These are phyloP conservation scores for Eupithecia insigniata DNA, from an alignment of 2,888 invertebrate genomes.

Conservation along the genomic window DNA sequence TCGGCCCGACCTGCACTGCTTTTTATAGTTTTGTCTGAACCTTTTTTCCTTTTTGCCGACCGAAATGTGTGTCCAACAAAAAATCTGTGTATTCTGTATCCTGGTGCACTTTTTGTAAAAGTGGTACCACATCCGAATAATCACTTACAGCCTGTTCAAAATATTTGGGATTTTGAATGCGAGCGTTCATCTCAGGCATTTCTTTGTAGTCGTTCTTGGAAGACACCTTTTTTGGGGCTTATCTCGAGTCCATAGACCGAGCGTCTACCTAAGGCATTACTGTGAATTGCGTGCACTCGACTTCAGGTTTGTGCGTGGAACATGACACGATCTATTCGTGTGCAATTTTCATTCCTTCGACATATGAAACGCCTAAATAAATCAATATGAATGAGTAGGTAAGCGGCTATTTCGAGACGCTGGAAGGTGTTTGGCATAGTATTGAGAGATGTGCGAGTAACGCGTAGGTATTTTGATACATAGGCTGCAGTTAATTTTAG, in stretches of 20 bases:
- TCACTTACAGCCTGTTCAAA: constrained; percentile 81
- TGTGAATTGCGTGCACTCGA: constrained; percentile 44
- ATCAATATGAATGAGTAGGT: constrained; percentile 76
- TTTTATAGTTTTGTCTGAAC: constrained; percentile 80
- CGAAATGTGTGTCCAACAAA: constrained; percentile 78
- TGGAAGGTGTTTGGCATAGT: constrained; percentile 84
- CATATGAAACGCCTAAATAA: constrained; percentile 64
- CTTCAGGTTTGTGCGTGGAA: constrained; percentile 42
- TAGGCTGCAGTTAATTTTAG: constrained; percentile 84
- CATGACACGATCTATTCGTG: constrained; percentile 52
- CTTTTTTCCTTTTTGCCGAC: constrained; percentile 79
- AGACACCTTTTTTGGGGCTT: constrained; percentile 60
- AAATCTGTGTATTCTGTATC: constrained; percentile 79
- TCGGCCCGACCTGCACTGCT: constrained; percentile 78
- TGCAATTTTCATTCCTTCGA: constrained; percentile 52
- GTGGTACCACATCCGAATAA: constrained; percentile 83
- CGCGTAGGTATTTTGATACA: constrained; percentile 84
- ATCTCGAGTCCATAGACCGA: constrained; percentile 55
- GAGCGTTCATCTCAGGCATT: constrained; percentile 65
- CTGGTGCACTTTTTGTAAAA: constrained; percentile 81
- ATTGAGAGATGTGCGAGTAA: constrained; percentile 83
- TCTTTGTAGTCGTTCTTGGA: constrained; percentile 76
- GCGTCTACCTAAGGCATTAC: constrained; percentile 52
- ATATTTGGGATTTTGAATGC: constrained; percentile 81
- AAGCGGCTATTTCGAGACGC: constrained; percentile 79